Conservation (phyloP, 2,113 vertebrate genomes). For the Osmerus mordax region DNA sequence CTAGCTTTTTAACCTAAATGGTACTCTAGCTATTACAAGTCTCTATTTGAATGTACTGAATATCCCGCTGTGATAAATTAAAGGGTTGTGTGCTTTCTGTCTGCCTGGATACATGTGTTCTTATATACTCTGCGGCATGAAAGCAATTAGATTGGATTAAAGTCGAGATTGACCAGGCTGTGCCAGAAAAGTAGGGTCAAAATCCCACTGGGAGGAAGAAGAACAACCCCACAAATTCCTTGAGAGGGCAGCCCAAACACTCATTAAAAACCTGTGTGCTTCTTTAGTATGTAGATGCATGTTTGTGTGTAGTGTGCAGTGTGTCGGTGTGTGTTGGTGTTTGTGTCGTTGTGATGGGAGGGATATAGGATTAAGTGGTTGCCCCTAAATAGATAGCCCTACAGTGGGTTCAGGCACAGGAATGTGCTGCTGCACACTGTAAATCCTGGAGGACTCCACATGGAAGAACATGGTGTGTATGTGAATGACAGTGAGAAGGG, state of each 20-base stretch:
- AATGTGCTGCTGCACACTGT: neutral
- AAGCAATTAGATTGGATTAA: constrained; percentile 49
- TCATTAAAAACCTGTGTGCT: constrained; percentile 56
- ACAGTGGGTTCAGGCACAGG: neutral
- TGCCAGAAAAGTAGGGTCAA: constrained; percentile 37
- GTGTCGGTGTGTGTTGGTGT: constrained; percentile 1
- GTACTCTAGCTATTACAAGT: no score
- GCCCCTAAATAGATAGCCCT: neutral
- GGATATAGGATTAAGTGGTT: neutral
- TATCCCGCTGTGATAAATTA: no score
- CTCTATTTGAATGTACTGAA: no score
- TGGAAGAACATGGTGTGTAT: neutral
- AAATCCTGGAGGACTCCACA: neutral
- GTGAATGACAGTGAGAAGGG: no score
- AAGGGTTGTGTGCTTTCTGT: constrained; percentile 15
- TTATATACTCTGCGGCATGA: constrained; percentile 33
- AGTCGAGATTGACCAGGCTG: constrained; percentile 44
- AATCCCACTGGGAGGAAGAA: constrained; percentile 35
- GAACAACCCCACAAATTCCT: constrained; percentile 47
- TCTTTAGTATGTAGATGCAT: neutral
- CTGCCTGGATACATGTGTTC: neutral
- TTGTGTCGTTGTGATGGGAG: neutral
- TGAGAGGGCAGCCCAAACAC: constrained; percentile 39
- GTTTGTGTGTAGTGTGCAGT: constrained; percentile 29
- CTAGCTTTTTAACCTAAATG: neutral